Percentiles rank a stretch among this genome's conserved stretches.
These are phyloP conservation scores for Prinia subflava DNA, from an alignment of 2,113 vertebrate species.

Conservation along the genomic window DNA sequence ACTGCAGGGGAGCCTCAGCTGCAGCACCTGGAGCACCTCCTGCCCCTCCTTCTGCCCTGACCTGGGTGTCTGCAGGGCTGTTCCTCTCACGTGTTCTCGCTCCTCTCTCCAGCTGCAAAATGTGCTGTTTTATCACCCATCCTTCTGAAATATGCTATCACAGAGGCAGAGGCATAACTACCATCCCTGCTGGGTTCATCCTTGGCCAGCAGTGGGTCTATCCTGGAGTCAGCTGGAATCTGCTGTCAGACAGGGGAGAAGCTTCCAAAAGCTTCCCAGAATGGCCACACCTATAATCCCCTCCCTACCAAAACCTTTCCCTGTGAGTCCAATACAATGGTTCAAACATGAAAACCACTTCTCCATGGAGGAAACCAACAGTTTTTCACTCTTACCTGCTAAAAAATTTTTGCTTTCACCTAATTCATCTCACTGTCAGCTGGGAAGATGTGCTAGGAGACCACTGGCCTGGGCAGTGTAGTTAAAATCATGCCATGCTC, in stretches of 20 bases:
- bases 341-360: background rate
- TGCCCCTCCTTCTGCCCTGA: background rate
- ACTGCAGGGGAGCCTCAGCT: background rate
- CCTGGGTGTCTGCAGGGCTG: background rate
- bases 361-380: background rate
- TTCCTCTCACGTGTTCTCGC: background rate
- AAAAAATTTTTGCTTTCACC: background rate
- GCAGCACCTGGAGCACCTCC: accelerated
- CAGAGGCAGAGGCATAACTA: background rate
- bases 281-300: background rate
- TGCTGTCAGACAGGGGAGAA: background rate
- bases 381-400: background rate
- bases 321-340: background rate
- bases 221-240: background rate
- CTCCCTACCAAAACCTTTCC: background rate
- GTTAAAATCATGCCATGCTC: background rate
- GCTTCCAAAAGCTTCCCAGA: background rate
- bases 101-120: background rate
- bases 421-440: background rate
- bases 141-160: background rate
- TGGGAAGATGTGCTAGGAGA: background rate
- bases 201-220: accelerated
- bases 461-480: background rate
- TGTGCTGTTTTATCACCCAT: accelerated
- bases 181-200: background rate